These are phyloP conservation scores for Xerus inauris DNA, from an alignment of 2,113 vertebrate species.

Conservation along the genomic window DNA sequence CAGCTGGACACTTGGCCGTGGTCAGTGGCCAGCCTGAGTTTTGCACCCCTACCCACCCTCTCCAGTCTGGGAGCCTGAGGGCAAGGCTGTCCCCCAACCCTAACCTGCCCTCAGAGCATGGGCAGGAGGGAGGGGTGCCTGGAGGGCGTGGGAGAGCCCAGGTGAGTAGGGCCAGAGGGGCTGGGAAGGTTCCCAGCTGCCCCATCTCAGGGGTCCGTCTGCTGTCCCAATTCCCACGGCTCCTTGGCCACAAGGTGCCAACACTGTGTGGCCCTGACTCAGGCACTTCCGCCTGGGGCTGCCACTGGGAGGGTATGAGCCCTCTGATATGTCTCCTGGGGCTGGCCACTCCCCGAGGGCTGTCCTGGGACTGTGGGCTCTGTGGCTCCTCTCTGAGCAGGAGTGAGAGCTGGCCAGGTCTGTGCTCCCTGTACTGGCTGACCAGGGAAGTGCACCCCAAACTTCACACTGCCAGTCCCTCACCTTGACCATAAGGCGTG, in stretches of 20 bases:
- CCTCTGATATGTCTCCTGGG: rapidly evolving
- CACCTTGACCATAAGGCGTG: neutral
- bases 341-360: neutral
- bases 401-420: neutral
- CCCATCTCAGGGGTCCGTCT: neutral
- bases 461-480: neutral
- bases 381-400: neutral
- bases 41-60: rapidly evolving
- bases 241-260: neutral
- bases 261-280: neutral
- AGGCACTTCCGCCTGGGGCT: neutral
- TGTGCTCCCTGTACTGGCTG: no score
- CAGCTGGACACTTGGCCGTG: neutral
- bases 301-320: neutral
- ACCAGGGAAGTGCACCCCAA: neutral
- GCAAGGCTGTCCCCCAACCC: neutral
- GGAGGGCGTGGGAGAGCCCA: neutral
- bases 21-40: no score
- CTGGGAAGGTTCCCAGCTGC: neutral
- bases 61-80: neutral
- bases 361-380: no score
- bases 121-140: neutral
- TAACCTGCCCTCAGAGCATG: neutral
- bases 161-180: constrained; percentile 16
- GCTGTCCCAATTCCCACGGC: neutral